Percentiles rank a stretch among this genome's conserved stretches.
phyloP scores from a whole-genome alignment of 2,113 vertebrate species.

The Pantherophis guttatus region DNA sequence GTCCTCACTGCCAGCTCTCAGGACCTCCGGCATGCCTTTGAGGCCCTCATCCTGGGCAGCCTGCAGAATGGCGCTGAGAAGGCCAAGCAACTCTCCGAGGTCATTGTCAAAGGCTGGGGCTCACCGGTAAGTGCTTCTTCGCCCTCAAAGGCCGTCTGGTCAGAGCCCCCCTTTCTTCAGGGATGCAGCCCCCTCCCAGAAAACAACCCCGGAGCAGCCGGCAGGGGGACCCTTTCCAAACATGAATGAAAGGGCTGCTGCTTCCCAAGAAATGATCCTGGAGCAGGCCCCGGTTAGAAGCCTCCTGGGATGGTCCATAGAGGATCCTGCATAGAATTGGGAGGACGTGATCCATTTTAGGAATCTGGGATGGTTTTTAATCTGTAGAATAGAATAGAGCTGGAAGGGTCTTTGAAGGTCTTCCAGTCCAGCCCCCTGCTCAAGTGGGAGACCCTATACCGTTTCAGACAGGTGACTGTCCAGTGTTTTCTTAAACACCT shows the following conservation, averaged over 20 bases:
- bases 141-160: not conserved
- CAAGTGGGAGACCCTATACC: too few species aligned
- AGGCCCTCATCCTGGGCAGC: not conserved
- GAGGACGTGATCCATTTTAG: not conserved
- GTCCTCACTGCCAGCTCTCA: not conserved
- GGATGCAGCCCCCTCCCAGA: not conserved
- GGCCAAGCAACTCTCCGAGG: slow-evolving; percentile 1
- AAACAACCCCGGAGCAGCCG: not conserved
- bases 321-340: not conserved
- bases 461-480: too few species aligned
- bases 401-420: too few species aligned
- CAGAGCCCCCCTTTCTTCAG: not conserved
- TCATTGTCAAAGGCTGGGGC: slow-evolving; percentile 13
- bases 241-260: too few species aligned
- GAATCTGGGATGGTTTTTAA: not conserved
- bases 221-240: not conserved
- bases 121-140: not conserved
- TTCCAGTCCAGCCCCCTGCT: too few species aligned
- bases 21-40: not conserved
- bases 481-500: too few species aligned
- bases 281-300: not conserved
- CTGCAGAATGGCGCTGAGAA: not conserved
- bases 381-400: too few species aligned
- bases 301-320: not conserved
- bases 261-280: not conserved